A percentile compares a stretch with the other conserved stretches of the same genome.
Conservation (phyloP, 2,797 vertebrate genomes). For the Neostethus bicornis region DNA sequence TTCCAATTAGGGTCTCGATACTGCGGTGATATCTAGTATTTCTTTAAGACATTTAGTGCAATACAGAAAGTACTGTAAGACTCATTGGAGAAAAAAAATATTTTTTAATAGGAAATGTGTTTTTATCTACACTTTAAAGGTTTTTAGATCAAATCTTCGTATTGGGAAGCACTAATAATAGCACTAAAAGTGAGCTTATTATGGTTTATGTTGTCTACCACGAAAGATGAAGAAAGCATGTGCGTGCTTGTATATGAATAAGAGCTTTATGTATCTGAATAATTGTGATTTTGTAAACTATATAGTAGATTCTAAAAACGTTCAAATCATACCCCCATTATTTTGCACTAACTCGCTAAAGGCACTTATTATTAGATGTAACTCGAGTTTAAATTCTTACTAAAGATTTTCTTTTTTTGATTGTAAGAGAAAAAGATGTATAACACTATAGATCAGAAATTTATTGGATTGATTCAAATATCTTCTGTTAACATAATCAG, state of each 20-base stretch:
- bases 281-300: conserved; percentile 34
- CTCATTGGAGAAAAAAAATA: conserved; percentile 48
- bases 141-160: conserved; percentile 45
- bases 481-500: conserved; percentile 1
- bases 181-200: conserved; percentile 40
- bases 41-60: conserved; percentile 51
- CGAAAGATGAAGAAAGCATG: conserved; percentile 59
- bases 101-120: conserved; percentile 59
- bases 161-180: conserved; percentile 39
- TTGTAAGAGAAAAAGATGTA: conserved; percentile 19
- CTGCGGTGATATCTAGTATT: conserved; percentile 39
- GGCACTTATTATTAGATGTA: conserved; percentile 35
- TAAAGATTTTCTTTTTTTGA: conserved; percentile 17
- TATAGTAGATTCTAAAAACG: conserved; percentile 29
- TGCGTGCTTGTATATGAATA: conserved; percentile 52
- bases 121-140: conserved; percentile 55
- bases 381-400: conserved; percentile 23
- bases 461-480: conserved; percentile 15
- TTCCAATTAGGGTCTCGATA: conserved; percentile 52
- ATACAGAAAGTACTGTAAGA: conserved; percentile 61
- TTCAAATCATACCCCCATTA: conserved; percentile 30
- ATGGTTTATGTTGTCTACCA: conserved; percentile 37
- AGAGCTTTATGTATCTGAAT: conserved; percentile 52
- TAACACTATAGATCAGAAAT: conserved; percentile 4
- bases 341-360: conserved; percentile 48